Evolutionary conservation across 2,797 vertebrate genomes (phyloP).

Genomic region (Pampus argenteus): DNA sequence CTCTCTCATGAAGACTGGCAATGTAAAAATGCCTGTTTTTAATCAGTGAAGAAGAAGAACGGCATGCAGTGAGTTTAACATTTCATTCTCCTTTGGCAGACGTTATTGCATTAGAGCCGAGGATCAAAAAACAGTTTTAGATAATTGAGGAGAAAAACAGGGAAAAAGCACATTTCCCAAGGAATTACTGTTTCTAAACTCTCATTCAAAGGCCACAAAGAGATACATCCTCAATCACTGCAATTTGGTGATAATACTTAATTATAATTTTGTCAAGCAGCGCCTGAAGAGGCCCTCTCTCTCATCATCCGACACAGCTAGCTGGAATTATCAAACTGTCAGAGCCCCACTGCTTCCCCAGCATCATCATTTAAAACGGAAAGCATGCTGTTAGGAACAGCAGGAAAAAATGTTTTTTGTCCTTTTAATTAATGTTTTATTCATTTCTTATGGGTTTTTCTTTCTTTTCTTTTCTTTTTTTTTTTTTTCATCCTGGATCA

Average conservation of each 20-base stretch:
- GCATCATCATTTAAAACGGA: constrained; percentile 48
- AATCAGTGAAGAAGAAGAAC: constrained; percentile 34
- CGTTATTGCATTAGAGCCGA: not conserved
- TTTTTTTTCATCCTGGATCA: constrained; percentile 22
- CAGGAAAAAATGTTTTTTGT: constrained; percentile 16
- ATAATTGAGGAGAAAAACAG: constrained; percentile 41
- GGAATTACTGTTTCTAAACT: constrained; percentile 62
- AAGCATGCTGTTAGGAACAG: constrained; percentile 45
- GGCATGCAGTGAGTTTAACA: constrained; percentile 17
- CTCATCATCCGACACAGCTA: constrained; percentile 58
- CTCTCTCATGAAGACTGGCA: not conserved
- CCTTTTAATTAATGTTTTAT: constrained; percentile 59
- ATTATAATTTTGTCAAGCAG: constrained; percentile 75
- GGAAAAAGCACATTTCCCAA: constrained; percentile 38
- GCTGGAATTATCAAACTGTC: constrained; percentile 58
- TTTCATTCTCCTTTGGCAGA: constrained; percentile 32
- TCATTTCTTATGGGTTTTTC: constrained; percentile 23
- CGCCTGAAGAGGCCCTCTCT: constrained; percentile 61
- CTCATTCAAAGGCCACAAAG: constrained; percentile 67
- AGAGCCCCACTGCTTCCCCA: constrained; percentile 52
- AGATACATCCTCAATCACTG: constrained; percentile 70
- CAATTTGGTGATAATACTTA: constrained; percentile 75
- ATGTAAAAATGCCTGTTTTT: constrained; percentile 26
- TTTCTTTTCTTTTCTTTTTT: not conserved
- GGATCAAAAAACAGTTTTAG: constrained; percentile 44